Percentiles rank a stretch among this genome's conserved stretches.
phyloP scores from a whole-genome alignment of 2,113 vertebrate genomes.

The Tupaia tana region DNA sequence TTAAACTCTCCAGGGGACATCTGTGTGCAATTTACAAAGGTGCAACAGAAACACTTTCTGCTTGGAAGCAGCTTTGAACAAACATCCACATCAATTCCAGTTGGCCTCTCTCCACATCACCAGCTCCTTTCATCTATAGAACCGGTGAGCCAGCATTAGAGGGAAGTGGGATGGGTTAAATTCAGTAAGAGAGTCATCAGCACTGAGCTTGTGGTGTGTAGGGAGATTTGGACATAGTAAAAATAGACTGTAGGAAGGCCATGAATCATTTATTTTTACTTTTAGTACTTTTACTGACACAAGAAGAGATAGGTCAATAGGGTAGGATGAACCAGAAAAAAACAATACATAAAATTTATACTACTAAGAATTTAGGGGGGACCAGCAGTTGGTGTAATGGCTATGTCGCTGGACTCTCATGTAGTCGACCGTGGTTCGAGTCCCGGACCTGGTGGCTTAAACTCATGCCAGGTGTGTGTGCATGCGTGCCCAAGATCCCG shows the following conservation, averaged over 20 bases:
- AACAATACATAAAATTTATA: not conserved
- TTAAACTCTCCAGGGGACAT: no score
- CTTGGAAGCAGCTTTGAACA: no score
- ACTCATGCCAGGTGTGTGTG: no score
- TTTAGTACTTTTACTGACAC: not conserved
- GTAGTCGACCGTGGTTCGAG: no score
- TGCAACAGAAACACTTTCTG: no score
- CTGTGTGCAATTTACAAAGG: no score
- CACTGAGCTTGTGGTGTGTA: not conserved
- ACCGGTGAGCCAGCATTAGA: not conserved
- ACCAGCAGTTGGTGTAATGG: no score
- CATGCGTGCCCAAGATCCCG: no score
- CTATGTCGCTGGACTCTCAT: no score
- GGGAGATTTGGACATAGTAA: not conserved
- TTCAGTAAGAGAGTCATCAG: not conserved
- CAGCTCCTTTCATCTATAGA: not conserved
- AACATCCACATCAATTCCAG: no score
- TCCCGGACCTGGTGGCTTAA: no score
- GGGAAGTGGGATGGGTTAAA: not conserved
- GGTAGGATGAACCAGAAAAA: not conserved
- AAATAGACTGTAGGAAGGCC: not conserved
- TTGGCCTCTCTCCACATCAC: not conserved
- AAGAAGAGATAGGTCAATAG: not conserved
- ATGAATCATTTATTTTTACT: not conserved
- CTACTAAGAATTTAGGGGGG: not conserved